Conservation (phyloP, 2,888 invertebrate species). For the Ophion slaviceki region DNA sequence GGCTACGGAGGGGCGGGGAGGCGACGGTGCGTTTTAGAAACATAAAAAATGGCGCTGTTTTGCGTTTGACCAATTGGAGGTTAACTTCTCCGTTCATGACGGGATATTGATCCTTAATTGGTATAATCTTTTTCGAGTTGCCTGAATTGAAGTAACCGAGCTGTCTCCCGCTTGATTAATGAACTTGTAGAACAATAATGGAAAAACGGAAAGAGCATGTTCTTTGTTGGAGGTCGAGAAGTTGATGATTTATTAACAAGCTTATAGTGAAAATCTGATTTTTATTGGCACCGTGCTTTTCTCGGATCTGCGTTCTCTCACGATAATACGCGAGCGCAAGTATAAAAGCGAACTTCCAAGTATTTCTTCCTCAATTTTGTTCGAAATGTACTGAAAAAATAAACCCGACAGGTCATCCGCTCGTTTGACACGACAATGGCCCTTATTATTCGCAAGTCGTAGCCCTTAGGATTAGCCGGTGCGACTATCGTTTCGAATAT, state of each 20-base stretch:
- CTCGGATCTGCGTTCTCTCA: not conserved
- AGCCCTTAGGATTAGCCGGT: not conserved
- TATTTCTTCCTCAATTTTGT: not conserved
- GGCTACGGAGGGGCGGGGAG: not conserved
- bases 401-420: not conserved
- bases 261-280: not conserved
- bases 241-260: not conserved
- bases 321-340: not conserved
- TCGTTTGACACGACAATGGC: not conserved
- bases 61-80: not conserved
- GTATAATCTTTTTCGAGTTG: not conserved
- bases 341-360: not conserved
- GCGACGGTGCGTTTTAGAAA: not conserved
- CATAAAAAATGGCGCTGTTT: not conserved
- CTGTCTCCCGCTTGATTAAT: not conserved
- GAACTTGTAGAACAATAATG: not conserved
- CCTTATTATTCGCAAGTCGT: not conserved
- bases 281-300: not conserved
- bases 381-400: not conserved
- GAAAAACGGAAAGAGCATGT: not conserved
- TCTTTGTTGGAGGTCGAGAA: not conserved
- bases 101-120: not conserved
- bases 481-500: slow-evolving; percentile 28
- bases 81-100: not conserved
- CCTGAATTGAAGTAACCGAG: not conserved